These are phyloP conservation scores for Aleiodes leptofemur DNA, from an alignment of 2,888 invertebrate species.

Conservation along the genomic window DNA sequence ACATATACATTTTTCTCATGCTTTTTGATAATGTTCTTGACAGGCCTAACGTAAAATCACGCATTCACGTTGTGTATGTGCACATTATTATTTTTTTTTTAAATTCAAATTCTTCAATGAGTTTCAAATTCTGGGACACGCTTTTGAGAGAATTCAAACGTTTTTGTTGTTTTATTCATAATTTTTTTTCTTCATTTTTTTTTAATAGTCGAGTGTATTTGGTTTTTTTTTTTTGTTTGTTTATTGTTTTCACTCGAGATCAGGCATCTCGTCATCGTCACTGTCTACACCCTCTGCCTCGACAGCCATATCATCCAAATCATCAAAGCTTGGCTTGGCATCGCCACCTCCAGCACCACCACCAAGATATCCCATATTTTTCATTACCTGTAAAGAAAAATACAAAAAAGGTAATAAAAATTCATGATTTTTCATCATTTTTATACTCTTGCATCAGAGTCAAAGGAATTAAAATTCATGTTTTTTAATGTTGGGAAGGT, in stretches of 20 bases:
- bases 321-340: conserved; percentile 85
- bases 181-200: conserved; percentile 34
- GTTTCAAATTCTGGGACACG: too few species aligned
- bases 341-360: conserved; percentile 78
- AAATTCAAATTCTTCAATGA: background rate
- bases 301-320: conserved; percentile 81
- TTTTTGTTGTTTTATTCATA: background rate
- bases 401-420: too few species aligned
- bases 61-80: conserved; percentile 15
- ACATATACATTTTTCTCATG: background rate
- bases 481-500: too few species aligned
- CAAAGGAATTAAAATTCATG: too few species aligned
- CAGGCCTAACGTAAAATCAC: conserved; percentile 21
- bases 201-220: conserved; percentile 14
- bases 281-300: conserved; percentile 79
- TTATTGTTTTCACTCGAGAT: conserved; percentile 79
- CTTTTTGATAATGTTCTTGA: conserved; percentile 46
- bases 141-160: background rate
- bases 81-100: conserved; percentile 10
- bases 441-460: too few species aligned
- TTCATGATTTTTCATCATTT: too few species aligned
- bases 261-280: conserved; percentile 87
- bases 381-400: conserved; percentile 78
- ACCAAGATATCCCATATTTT: conserved; percentile 84
- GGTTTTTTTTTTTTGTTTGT: background rate